Conservation (phyloP, 2,888 invertebrate genomes). For the Rugalucina vietnamica region DNA sequence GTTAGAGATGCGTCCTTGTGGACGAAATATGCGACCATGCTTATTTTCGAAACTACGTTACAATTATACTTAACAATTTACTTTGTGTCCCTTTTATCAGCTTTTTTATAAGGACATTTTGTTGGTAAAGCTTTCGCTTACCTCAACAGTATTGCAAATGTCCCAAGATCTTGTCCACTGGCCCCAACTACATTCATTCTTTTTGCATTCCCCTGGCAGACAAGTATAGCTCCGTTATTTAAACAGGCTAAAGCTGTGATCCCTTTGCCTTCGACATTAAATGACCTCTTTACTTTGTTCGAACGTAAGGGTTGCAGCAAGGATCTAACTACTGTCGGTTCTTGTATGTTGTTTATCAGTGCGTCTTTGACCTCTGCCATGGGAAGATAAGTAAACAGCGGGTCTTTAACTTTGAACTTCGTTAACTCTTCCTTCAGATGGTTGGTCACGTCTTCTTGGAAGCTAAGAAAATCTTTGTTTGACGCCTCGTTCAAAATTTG, state of each 20-base stretch:
- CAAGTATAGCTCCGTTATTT: not conserved
- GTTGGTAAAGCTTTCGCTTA: too few relatives aligned
- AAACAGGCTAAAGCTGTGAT: not conserved
- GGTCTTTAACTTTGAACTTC: not conserved
- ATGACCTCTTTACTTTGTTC: not conserved
- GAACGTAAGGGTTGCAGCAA: not conserved
- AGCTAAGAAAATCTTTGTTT: not conserved
- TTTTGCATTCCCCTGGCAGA: not conserved
- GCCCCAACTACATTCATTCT: not conserved
- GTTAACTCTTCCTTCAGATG: not conserved
- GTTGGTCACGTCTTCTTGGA: not conserved
- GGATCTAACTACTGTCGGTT: not conserved
- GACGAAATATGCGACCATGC: too few relatives aligned
- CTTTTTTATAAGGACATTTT: too few relatives aligned
- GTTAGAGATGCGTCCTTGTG: too few relatives aligned
- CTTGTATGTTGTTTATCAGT: not conserved
- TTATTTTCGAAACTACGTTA: too few relatives aligned
- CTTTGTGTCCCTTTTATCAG: too few relatives aligned
- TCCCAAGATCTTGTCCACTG: not conserved
- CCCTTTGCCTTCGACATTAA: not conserved
- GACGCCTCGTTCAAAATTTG: not conserved
- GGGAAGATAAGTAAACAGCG: not conserved
- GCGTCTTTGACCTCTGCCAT: not conserved
- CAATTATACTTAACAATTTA: too few relatives aligned
- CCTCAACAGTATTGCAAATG: not conserved